These are phyloP conservation scores for Hypanus sabinus DNA, from an alignment of 2,113 vertebrate genomes.

Conservation along the genomic window DNA sequence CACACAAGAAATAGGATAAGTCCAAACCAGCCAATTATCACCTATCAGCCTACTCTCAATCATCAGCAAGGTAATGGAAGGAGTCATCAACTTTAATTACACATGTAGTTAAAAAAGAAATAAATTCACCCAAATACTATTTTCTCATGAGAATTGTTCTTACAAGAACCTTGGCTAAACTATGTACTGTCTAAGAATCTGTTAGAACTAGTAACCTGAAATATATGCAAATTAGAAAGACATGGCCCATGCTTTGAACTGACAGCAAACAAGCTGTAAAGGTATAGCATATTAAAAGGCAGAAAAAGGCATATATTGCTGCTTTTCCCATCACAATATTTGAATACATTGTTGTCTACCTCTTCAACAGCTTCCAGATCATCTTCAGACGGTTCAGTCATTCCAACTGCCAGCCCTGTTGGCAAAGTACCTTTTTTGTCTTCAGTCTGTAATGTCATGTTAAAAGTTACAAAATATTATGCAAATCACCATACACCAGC, in stretches of 20 bases:
- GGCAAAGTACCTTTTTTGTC: constrained; percentile 59
- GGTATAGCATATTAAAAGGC: background rate
- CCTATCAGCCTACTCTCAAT: too few species aligned
- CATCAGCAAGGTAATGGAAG: too few species aligned
- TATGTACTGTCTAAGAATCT: background rate
- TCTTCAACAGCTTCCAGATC: constrained; percentile 81
- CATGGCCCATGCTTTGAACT: background rate
- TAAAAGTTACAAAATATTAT: background rate
- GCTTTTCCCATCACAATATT: background rate
- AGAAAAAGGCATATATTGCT: background rate
- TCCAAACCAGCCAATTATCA: too few species aligned
- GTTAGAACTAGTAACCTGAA: background rate
- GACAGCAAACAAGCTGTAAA: background rate
- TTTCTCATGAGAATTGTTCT: too few species aligned
- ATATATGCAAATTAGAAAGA: background rate
- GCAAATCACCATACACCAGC: background rate
- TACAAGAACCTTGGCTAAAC: too few species aligned
- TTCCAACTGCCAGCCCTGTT: constrained; percentile 54
- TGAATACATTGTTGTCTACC: constrained; percentile 49
- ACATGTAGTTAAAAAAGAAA: background rate
- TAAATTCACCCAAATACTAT: too few species aligned
- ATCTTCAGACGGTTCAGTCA: constrained; percentile 65
- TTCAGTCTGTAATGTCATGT: constrained; percentile 55
- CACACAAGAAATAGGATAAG: too few species aligned
- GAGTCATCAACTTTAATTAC: background rate